These are phyloP conservation scores for Noctua comes DNA, from an alignment of 2,888 invertebrate genomes.

Conservation along the genomic window DNA sequence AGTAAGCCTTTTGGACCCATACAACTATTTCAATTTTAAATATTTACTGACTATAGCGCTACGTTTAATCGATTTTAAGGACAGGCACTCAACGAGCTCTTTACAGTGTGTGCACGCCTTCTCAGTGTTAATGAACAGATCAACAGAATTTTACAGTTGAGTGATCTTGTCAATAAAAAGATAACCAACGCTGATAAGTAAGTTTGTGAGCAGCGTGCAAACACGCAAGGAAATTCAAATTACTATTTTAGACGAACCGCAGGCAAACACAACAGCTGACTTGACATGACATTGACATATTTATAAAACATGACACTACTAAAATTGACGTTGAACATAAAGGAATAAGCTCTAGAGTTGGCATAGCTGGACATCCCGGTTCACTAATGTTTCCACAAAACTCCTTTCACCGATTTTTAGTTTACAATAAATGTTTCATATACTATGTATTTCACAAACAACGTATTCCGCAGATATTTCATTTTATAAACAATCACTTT, in stretches of 20 bases:
- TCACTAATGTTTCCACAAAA: too few relatives aligned
- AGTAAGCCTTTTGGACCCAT: constrained; percentile 60
- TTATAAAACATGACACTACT: not conserved
- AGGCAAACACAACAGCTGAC: not conserved
- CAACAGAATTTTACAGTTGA: not conserved
- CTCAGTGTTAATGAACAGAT: not conserved
- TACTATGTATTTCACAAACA: too few relatives aligned
- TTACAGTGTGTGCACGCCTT: not conserved
- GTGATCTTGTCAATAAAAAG: constrained; percentile 18
- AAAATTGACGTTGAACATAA: not conserved
- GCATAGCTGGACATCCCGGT: too few relatives aligned
- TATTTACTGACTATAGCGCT: not conserved
- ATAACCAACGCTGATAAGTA: constrained; percentile 16
- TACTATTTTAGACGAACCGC: not conserved
- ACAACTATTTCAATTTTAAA: constrained; percentile 19
- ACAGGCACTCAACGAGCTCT: not conserved
- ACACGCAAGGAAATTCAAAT: not conserved
- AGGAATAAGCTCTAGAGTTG: too few relatives aligned
- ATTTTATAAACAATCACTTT: too few relatives aligned
- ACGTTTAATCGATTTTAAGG: not conserved
- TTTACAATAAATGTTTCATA: too few relatives aligned
- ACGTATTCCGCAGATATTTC: too few relatives aligned
- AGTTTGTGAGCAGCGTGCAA: constrained; percentile 1
- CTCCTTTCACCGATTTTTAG: too few relatives aligned
- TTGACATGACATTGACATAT: not conserved